Percentiles rank a stretch among this genome's conserved stretches.
phyloP scores from a whole-genome alignment of 2,797 vertebrate species.

The Pithecia hirsuta region DNA sequence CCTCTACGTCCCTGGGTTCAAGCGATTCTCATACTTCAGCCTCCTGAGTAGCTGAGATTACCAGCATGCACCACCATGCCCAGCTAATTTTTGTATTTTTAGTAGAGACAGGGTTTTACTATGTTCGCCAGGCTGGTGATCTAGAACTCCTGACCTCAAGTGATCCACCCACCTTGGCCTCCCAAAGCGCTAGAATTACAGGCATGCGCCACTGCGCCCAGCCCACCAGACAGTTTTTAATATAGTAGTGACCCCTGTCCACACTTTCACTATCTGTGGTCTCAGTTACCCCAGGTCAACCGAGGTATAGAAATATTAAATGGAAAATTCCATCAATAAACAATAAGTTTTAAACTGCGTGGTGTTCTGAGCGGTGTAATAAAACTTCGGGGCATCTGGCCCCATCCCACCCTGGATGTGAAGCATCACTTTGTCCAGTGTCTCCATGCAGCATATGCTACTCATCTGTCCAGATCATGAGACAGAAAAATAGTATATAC shows the following conservation, averaged over 20 bases:
- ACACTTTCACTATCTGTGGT: neutral
- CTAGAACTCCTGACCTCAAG: neutral
- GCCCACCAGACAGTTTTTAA: neutral
- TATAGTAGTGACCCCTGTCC: neutral
- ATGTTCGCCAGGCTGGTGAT: neutral
- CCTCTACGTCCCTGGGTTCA: no score
- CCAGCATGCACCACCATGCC: no score
- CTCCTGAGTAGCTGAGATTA: neutral
- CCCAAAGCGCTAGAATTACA: neutral
- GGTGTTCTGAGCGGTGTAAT: neutral
- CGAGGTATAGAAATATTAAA: neutral
- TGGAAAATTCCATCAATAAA: neutral
- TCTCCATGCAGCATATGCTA: neutral
- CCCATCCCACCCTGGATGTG: neutral
- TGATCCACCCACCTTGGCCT: neutral
- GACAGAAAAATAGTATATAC: neutral
- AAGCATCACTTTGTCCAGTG: neutral
- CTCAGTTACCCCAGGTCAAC: neutral
- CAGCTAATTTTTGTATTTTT: neutral
- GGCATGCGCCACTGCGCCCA: neutral
- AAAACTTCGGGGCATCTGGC: neutral
- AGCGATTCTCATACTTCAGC: no score
- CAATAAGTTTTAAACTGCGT: neutral
- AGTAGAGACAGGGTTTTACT: no score
- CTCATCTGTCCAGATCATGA: fast-evolving